These are phyloP conservation scores for Oikopleura dioica DNA, from an alignment of 23 tunicate genomes.

Conservation along the genomic window DNA sequence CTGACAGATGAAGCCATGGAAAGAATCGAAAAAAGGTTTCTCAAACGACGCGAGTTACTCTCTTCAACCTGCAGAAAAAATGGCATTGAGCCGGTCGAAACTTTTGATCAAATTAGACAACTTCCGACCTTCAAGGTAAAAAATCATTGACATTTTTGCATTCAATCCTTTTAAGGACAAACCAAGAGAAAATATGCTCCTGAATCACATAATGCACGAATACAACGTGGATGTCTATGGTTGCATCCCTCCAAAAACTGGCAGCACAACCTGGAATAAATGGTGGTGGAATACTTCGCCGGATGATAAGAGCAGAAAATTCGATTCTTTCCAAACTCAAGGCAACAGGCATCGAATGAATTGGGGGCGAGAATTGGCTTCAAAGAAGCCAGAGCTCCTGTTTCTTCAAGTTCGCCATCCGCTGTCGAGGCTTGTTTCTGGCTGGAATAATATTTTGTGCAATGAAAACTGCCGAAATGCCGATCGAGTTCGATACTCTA, in stretches of 20 bases:
- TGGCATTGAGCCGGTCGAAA: neutral
- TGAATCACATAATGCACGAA: neutral
- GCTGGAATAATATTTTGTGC: conserved; percentile 13
- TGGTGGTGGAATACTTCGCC: neutral
- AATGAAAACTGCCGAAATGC: neutral
- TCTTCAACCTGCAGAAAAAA: neutral
- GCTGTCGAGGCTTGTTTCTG: neutral
- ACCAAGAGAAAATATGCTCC: too few species aligned
- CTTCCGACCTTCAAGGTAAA: too few species aligned
- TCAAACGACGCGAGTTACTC: neutral
- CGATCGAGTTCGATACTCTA: neutral
- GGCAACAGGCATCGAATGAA: too few species aligned
- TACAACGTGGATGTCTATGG: neutral
- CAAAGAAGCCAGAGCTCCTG: neutral
- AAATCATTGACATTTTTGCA: too few species aligned
- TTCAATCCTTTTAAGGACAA: too few species aligned
- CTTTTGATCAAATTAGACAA: too few species aligned
- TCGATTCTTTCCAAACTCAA: conserved; percentile 5
- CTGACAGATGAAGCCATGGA: neutral
- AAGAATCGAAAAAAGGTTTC: neutral
- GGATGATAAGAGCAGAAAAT: neutral
- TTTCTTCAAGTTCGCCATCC: conserved; percentile 6
- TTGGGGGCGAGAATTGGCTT: too few species aligned
- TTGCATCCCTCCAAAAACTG: conserved; percentile 9
- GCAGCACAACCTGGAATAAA: neutral